Conservation (phyloP, 2,888 invertebrate genomes). For the Gerris lacustris region DNA sequence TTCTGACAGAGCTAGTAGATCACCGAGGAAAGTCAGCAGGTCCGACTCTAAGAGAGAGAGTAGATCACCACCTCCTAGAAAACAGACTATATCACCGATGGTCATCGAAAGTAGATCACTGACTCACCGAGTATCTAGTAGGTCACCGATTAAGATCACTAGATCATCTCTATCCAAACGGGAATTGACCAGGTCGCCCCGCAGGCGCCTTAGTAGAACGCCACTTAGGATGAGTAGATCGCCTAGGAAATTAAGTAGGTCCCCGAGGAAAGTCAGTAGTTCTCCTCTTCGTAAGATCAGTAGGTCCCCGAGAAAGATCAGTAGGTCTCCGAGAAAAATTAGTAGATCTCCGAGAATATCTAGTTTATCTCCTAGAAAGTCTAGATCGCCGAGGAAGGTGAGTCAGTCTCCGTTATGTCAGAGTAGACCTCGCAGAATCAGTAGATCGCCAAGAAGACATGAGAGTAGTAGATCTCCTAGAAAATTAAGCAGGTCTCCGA, state of each 20-base stretch:
- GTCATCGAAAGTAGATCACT: too few relatives aligned
- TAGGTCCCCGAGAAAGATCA: not conserved
- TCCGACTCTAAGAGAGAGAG: too few relatives aligned
- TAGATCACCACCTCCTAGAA: too few relatives aligned
- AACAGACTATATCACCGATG: too few relatives aligned
- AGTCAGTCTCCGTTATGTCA: not conserved
- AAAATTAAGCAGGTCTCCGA: constrained; percentile 1
- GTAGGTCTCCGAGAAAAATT: not conserved
- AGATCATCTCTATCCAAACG: too few relatives aligned
- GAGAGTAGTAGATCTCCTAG: not conserved
- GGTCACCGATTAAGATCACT: too few relatives aligned
- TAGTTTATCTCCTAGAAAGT: not conserved
- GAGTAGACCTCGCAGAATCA: constrained; percentile 1
- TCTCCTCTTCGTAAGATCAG: not conserved
- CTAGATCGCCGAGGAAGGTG: not conserved
- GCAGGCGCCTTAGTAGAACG: too few relatives aligned
- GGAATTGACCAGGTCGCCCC: too few relatives aligned
- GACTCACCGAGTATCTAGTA: too few relatives aligned
- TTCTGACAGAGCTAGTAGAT: too few relatives aligned
- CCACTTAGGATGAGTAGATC: not conserved
- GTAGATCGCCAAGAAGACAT: constrained; percentile 2
- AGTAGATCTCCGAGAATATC: not conserved
- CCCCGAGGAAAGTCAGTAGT: constrained; percentile 1
- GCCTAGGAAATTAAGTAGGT: not conserved
- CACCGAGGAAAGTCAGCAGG: too few relatives aligned